phyloP scores from a whole-genome alignment of 2,888 invertebrate species.

The Plutella xylostella region DNA sequence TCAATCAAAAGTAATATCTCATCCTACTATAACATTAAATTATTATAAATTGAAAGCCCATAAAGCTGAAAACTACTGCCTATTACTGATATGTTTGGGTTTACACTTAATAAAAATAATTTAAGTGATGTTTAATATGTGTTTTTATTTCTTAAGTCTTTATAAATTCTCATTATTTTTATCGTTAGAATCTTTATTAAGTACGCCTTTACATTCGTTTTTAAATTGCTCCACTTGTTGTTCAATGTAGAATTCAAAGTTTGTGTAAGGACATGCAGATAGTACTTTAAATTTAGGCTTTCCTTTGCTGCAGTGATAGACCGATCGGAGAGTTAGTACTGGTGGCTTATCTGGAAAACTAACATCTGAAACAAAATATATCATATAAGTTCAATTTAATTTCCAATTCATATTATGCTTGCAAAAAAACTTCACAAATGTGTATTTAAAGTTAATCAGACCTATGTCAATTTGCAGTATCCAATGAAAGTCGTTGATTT shows the following conservation, averaged over 20 bases:
- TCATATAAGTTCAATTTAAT: background rate
- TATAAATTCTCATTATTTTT: no score
- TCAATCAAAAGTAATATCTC: no score
- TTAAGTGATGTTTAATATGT: no score
- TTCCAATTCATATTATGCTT: no score
- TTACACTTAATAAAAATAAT: no score
- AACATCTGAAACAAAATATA: slow-evolving; percentile 32
- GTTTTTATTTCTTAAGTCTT: no score
- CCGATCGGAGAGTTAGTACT: slow-evolving; percentile 59
- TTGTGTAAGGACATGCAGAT: slow-evolving; percentile 47
- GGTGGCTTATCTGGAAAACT: slow-evolving; percentile 71
- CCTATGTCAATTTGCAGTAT: slow-evolving; percentile 69
- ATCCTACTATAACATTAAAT: no score
- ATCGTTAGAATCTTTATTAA: no score
- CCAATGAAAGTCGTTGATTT: slow-evolving; percentile 73
- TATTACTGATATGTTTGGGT: no score
- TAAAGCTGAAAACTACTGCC: no score
- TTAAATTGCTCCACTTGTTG: slow-evolving; percentile 61
- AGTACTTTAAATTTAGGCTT: slow-evolving; percentile 54
- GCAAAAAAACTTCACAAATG: no score
- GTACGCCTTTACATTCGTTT: slow-evolving; percentile 56
- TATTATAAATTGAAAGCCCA: background rate
- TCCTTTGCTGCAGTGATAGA: slow-evolving; percentile 65
- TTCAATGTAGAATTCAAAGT: slow-evolving; percentile 58
- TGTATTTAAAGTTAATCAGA: slow-evolving; percentile 23